Percentiles rank a stretch among this genome's conserved stretches.
These are phyloP conservation scores for Sebastes alutus DNA, from an alignment of 2,797 vertebrate genomes.

Conservation along the genomic window DNA sequence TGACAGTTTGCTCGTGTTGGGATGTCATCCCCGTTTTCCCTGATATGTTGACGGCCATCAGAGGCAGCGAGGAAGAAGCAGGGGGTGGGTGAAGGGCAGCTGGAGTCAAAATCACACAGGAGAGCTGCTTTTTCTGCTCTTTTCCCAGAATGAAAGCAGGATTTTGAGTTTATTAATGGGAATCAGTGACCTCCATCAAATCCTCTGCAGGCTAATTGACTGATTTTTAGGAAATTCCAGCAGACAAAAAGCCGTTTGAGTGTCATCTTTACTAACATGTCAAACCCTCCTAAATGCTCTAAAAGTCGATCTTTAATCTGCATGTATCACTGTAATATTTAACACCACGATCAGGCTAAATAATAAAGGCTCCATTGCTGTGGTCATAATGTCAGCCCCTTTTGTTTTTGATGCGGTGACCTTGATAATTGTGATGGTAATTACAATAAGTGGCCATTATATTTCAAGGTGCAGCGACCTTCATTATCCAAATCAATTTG, in stretches of 20 bases:
- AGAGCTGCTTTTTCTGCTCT: not conserved
- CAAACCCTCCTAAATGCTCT: not conserved
- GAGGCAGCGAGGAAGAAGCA: slow-evolving; percentile 15
- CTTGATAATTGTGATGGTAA: slow-evolving; percentile 86
- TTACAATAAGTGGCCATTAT: slow-evolving; percentile 88
- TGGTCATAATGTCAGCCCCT: slow-evolving; percentile 68
- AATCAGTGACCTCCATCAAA: slow-evolving; percentile 5
- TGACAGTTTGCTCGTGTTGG: slow-evolving; percentile 58
- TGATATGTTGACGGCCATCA: slow-evolving; percentile 59
- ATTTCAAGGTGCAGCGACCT: slow-evolving; percentile 85
- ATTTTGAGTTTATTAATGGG: not conserved
- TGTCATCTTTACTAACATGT: not conserved
- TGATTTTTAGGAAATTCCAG: not conserved
- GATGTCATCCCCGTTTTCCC: slow-evolving; percentile 64
- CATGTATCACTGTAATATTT: slow-evolving; percentile 4
- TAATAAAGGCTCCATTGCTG: slow-evolving; percentile 46
- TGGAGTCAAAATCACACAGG: slow-evolving; percentile 21
- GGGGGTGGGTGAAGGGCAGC: slow-evolving; percentile 33
- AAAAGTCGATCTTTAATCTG: slow-evolving; percentile 8
- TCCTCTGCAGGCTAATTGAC: not conserved
- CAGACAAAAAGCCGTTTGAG: not conserved
- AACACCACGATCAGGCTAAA: slow-evolving; percentile 25
- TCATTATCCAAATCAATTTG: slow-evolving; percentile 86
- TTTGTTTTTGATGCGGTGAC: slow-evolving; percentile 79
- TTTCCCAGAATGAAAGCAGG: not conserved